Base-by-base conservation (phyloP, 64 coral and sea anemone genomes). In the Actinia equina region DNA sequence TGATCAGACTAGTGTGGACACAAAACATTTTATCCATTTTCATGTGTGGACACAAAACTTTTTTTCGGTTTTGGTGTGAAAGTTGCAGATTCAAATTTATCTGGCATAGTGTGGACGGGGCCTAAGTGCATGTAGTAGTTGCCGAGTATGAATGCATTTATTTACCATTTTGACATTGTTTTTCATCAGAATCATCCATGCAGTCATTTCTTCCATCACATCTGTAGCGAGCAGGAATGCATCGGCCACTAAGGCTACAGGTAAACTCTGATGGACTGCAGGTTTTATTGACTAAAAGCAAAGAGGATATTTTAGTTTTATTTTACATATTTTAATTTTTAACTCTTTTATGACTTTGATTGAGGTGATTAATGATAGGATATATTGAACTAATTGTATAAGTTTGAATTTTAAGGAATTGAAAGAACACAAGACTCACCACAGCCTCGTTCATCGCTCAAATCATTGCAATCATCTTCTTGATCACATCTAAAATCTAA, bases 381-480 rank as follows among this genome's bases (percentile, higher is more conserved):
- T 54, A 54, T 54, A 54, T 54, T 54, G 52, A 6, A 8, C 0
- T 54, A 6, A 1, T 1, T 12, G 0, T 54, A 12, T 0, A 6
- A 54, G 6, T 80, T 2, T 0, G 44, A 55, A 54, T 14, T 74
- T 15, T 11, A 54, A 7, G 23, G 18, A 11, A 88, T 44, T 0
- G 37, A 80, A 14, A 26, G 44, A 27, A 71, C 11, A 11, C 25
- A 37, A 25, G 7, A 74, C 97, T 95, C 52, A 99, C 97, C 88
- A 88, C 97, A 99, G 41, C 81, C 86, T 22, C 60, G 20, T 84
- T 99, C 97, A 83, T 99, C 97, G 45, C 90, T 93, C 23, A 85
- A 83, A 86, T 99, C 97, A 25, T 77, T 90, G 25, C 97, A 99
- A 56, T 99, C 93, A 60, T 95, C 90, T 17, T 93, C 91, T 71